Conservation (phyloP, 2,113 vertebrate genomes). For the Asarcornis scutulata region DNA sequence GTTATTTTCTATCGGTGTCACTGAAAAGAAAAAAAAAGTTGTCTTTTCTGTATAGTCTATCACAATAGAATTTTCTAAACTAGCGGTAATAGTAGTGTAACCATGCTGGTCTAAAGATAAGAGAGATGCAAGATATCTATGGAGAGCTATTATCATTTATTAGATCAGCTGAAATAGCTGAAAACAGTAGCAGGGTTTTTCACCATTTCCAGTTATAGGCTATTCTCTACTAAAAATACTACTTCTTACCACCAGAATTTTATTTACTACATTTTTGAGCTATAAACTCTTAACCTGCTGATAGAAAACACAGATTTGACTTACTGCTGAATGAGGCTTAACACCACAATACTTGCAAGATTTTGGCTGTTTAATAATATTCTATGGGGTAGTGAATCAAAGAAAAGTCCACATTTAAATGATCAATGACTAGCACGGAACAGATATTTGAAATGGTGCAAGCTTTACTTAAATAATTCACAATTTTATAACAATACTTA, state of each 20-base stretch:
- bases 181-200: background rate
- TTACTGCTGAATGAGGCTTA: conserved; percentile 1
- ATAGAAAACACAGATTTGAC: background rate
- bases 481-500: conserved; percentile 64
- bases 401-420: conserved; percentile 45
- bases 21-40: background rate
- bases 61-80: background rate
- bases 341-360: background rate
- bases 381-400: conserved; percentile 22
- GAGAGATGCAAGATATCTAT: background rate
- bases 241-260: background rate
- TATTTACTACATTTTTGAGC: background rate
- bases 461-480: conserved; percentile 58
- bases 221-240: background rate
- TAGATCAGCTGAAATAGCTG: background rate
- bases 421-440: conserved; percentile 52
- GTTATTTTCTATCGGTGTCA: background rate
- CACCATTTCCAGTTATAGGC: background rate
- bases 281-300: background rate
- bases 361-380: conserved; percentile 4
- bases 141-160: background rate
- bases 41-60: background rate
- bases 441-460: conserved; percentile 62
- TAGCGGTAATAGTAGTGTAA: background rate
- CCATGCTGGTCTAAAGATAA: background rate